Evolutionary conservation across 2,888 invertebrate genomes (phyloP).

Genomic region (Kuschelorhynchus macadamiae): DNA sequence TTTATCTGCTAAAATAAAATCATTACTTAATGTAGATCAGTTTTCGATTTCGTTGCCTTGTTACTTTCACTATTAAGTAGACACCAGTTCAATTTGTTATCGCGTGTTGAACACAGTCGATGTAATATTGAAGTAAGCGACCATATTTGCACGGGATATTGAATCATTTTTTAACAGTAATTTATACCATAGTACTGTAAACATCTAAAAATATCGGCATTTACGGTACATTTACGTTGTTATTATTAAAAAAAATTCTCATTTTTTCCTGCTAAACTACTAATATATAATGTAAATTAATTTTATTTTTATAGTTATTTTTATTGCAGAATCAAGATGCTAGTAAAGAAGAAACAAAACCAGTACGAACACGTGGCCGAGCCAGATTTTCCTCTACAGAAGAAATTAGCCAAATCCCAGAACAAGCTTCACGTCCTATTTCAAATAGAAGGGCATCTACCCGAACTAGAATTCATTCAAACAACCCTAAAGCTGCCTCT

Average conservation of each 20-base stretch:
- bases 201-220: neutral
- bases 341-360: constrained; percentile 55
- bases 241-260: too few species aligned
- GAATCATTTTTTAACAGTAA: constrained; percentile 9
- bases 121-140: too few species aligned
- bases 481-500: constrained; percentile 49
- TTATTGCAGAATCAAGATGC: constrained; percentile 56
- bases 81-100: constrained; percentile 14
- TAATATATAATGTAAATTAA: too few species aligned
- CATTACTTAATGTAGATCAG: constrained; percentile 24
- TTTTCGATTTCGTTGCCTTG: constrained; percentile 22
- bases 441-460: constrained; percentile 51
- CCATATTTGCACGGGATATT: constrained; percentile 11
- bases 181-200: constrained; percentile 11
- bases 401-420: constrained; percentile 57
- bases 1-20: constrained; percentile 22
- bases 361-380: constrained; percentile 61
- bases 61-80: constrained; percentile 24
- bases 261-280: too few species aligned
- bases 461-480: constrained; percentile 55
- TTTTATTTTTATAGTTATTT: too few species aligned
- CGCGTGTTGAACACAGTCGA: too few species aligned
- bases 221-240: constrained; percentile 14
- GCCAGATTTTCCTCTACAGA: constrained; percentile 62
- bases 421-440: constrained; percentile 41